These are phyloP conservation scores for Zosterops japonicus DNA, from an alignment of 2,113 vertebrate genomes.

Conservation along the genomic window DNA sequence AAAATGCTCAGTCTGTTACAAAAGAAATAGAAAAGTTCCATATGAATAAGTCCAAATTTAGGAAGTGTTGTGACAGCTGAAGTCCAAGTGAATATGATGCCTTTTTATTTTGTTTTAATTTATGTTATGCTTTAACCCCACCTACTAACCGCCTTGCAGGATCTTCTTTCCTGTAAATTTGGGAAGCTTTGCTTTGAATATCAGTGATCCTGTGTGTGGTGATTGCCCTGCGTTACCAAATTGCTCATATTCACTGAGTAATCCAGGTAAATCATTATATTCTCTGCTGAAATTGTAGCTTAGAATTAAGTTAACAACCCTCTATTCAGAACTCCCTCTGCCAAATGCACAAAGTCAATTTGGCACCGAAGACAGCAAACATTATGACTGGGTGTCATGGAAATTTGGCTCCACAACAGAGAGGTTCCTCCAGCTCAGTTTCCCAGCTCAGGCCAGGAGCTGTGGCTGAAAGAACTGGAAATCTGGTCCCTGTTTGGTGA, in stretches of 20 bases:
- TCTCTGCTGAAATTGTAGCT: background rate
- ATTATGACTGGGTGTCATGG: background rate
- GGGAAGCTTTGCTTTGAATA: background rate
- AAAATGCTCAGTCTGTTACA: background rate
- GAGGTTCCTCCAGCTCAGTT: background rate
- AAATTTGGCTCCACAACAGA: background rate
- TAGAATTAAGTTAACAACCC: background rate
- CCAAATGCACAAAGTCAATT: background rate
- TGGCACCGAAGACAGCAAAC: background rate
- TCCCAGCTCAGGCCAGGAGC: background rate
- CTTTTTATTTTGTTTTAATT: background rate
- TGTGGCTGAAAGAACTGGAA: background rate
- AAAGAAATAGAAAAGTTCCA: background rate
- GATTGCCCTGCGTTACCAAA: background rate
- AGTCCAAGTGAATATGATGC: background rate
- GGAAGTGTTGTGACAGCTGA: background rate
- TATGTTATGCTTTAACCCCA: background rate
- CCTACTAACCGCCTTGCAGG: background rate
- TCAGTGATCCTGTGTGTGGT: background rate
- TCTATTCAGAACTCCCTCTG: background rate
- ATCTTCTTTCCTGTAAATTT: background rate
- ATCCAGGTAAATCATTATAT: background rate
- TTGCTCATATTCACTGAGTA: background rate
- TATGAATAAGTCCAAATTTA: background rate
- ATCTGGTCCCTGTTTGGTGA: background rate